These are phyloP conservation scores for Drosophila orena DNA, from an alignment of 1,140 invertebrate genomes.

Conservation along the genomic window DNA sequence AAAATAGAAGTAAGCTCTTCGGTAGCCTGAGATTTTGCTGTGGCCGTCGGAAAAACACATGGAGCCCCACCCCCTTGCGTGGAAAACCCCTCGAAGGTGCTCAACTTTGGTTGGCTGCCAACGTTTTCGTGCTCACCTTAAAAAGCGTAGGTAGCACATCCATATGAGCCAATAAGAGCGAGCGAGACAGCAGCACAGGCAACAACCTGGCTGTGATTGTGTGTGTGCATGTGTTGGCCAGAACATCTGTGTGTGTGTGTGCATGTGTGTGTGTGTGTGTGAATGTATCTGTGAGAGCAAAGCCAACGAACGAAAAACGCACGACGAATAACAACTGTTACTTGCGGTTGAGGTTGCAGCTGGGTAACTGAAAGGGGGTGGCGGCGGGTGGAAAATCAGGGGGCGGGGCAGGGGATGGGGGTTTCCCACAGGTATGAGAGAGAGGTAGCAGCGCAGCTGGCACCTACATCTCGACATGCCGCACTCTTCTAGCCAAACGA, in stretches of 20 bases:
- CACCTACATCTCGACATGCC: slow-evolving; percentile 58
- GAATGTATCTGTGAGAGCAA: slow-evolving; percentile 59
- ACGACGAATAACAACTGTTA: slow-evolving; percentile 80
- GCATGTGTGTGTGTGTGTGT: slow-evolving; percentile 27
- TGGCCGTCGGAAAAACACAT: slow-evolving; percentile 53
- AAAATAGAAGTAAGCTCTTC: background rate
- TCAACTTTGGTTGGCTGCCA: slow-evolving; percentile 84
- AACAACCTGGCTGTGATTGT: slow-evolving; percentile 72
- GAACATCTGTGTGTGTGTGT: slow-evolving; percentile 5
- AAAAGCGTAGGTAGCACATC: slow-evolving; percentile 56
- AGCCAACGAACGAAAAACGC: slow-evolving; percentile 75
- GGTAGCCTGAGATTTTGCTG: slow-evolving; percentile 8
- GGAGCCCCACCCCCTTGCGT: slow-evolving; percentile 13
- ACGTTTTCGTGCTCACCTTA: slow-evolving; percentile 81
- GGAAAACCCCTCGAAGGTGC: slow-evolving; percentile 63
- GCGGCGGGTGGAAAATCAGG: background rate
- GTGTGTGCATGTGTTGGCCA: slow-evolving; percentile 15
- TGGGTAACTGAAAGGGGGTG: slow-evolving; percentile 8
- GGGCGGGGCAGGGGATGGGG: background rate
- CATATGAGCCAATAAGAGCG: slow-evolving; percentile 47
- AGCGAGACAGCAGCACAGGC: slow-evolving; percentile 66
- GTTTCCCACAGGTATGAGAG: slow-evolving; percentile 26
- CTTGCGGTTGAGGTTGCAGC: slow-evolving; percentile 65
- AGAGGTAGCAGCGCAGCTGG: slow-evolving; percentile 38
- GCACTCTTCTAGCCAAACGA: slow-evolving; percentile 43